These are phyloP conservation scores for Latrodectus hesperus DNA, from an alignment of 2,888 invertebrate species.

Conservation along the genomic window DNA sequence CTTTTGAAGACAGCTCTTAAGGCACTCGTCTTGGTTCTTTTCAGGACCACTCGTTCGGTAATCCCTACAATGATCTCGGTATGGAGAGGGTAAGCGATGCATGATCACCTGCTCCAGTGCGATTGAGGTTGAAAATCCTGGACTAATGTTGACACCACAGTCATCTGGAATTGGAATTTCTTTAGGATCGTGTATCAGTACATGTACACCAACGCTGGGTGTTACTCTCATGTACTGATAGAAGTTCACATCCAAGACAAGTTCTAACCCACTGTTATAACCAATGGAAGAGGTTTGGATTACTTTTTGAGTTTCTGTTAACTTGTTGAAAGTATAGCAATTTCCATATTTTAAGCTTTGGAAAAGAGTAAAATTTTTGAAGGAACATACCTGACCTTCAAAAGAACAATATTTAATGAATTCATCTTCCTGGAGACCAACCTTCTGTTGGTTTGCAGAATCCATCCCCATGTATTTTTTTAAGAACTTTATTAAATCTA, in stretches of 20 bases:
- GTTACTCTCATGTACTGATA: conserved; percentile 60
- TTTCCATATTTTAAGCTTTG: conserved; percentile 32
- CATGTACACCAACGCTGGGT: conserved; percentile 63
- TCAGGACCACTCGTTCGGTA: background rate
- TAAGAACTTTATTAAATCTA: too few species aligned
- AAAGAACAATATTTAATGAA: background rate
- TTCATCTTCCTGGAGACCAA: background rate
- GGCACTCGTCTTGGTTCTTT: too few species aligned
- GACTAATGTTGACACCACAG: conserved; percentile 10
- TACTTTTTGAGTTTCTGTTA: too few species aligned
- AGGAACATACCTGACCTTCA: background rate
- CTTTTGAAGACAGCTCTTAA: too few species aligned
- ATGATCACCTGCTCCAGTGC: background rate
- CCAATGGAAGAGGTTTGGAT: background rate
- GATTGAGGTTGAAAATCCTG: conserved; percentile 20
- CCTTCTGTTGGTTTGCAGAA: too few species aligned
- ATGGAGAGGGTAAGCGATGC: conserved; percentile 1
- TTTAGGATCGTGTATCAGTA: conserved; percentile 66
- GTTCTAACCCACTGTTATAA: conserved; percentile 32
- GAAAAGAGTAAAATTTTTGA: background rate
- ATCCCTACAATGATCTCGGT: background rate
- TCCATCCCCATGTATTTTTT: too few species aligned
- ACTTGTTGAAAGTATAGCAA: conserved; percentile 22
- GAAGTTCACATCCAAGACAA: conserved; percentile 62
- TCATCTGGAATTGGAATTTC: conserved; percentile 34